Evolutionary conservation across 2,797 vertebrate species (phyloP), one percentile per base, ranked within the genome.

Genomic region (Gymnodraco acuticeps): DNA sequence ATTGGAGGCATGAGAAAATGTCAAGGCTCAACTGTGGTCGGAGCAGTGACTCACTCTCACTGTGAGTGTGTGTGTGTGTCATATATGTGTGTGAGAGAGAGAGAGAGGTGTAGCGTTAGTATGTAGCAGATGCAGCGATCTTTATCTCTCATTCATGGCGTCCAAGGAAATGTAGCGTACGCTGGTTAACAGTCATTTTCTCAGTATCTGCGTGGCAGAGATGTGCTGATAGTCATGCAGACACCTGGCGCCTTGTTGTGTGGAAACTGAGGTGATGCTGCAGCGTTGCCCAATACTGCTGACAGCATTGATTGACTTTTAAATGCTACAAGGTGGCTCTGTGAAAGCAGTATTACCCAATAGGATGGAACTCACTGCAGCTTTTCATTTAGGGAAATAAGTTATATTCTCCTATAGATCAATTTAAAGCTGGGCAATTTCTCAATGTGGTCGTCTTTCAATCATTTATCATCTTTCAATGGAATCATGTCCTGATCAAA

Each of bases 1-100:
- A 95, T 56, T 93, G 95, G 95, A 97, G 95, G 93, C 94, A 94
- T 96, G 96, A 98, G 95, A 96, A 90, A 97, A 98, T 96, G 96
- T 95, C 91, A 95, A 94, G 92, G 89, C 93, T 94, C 91, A 88
- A 85, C 95, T 96, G 96, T 95, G 96, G 96, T 96, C 93, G 92
- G 80, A 93, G 86, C 90, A 90, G 94, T 95, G 94, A 96, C 93
- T 95, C 93, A 91, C 88, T 87, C 84, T 77, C 73, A 73, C 50
- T 85, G 51, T 64, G 73, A 62, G 59, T 73, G 64, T 80, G 78
- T 94, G 16, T 45, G 74, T 23, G 17, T 46, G 59, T 38, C 27
- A 9, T 38, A 2, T 38, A 33, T 38, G 33, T 38, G 33, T 38
- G 33, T 38, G 8, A 9, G 7, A 0, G 33, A 1, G 33, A 63